Conservation (phyloP, 1,140 invertebrate species). For the Pseudomyrmex concolor region DNA sequence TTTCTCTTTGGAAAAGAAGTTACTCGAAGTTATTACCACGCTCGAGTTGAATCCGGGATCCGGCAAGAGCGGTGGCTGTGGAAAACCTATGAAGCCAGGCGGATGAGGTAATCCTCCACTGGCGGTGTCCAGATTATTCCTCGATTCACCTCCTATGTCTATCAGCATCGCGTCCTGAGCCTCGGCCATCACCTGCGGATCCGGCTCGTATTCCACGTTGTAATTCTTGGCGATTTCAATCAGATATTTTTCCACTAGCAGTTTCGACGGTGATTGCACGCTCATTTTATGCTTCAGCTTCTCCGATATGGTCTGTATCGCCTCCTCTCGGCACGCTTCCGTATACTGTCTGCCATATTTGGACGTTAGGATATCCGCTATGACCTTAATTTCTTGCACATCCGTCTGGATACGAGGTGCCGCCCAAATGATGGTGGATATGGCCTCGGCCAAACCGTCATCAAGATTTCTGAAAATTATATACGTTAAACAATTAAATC, state of each 20-base stretch:
- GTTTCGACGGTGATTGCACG: constrained; percentile 97
- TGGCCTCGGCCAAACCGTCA: constrained; percentile 97
- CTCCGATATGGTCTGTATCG: constrained; percentile 94
- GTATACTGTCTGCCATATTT: constrained; percentile 98
- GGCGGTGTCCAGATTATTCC: constrained; percentile 87
- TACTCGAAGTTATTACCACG: constrained; percentile 6
- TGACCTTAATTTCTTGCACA: constrained; percentile 95
- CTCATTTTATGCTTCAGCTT: constrained; percentile 98
- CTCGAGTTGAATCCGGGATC: constrained; percentile 77
- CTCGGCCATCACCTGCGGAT: constrained; percentile 95
- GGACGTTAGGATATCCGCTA: constrained; percentile 94
- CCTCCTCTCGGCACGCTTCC: constrained; percentile 92
- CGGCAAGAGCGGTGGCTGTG: constrained; percentile 88
- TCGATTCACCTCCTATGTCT: constrained; percentile 87
- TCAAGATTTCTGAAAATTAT: constrained; percentile 90
- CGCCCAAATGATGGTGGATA: constrained; percentile 98
- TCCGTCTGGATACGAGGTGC: constrained; percentile 95
- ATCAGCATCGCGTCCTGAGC: constrained; percentile 93
- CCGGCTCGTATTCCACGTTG: constrained; percentile 96
- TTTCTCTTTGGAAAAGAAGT: background rate
- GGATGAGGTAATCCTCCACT: constrained; percentile 86
- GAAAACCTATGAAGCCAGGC: constrained; percentile 92
- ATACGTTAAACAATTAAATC: background rate
- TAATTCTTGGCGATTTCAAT: constrained; percentile 99
- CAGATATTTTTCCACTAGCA: constrained; percentile 97